These are phyloP conservation scores for Artibeus lituratus DNA, from an alignment of 2,797 vertebrate genomes.

Conservation along the genomic window DNA sequence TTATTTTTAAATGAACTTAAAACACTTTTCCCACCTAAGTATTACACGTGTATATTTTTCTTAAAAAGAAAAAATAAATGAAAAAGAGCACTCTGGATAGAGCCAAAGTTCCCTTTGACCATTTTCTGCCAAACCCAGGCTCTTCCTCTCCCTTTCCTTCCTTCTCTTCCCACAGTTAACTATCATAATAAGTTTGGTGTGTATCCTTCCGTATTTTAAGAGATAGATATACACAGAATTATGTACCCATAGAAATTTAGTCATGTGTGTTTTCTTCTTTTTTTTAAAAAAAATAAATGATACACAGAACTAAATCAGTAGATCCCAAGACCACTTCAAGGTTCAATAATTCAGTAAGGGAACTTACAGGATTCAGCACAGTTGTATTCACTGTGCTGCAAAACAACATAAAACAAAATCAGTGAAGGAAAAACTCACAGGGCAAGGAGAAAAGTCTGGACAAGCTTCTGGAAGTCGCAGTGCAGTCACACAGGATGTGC, in stretches of 20 bases:
- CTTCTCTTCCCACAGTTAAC: neutral
- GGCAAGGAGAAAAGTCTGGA: neutral
- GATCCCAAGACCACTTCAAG: neutral
- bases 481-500: neutral
- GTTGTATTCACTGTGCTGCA: neutral
- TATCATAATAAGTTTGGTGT: neutral
- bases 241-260: neutral
- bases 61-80: neutral
- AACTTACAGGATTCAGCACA: neutral
- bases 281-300: neutral
- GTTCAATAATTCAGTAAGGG: neutral
- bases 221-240: neutral
- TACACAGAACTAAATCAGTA: neutral
- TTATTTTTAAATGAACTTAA: conserved; percentile 11
- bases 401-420: neutral
- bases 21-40: neutral
- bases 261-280: neutral
- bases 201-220: neutral
- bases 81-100: neutral
- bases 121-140: neutral
- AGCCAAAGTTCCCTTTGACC: neutral
- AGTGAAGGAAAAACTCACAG: neutral
- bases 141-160: neutral
- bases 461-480: neutral
- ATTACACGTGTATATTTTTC: neutral